Percentiles rank a stretch among this genome's conserved stretches.
These are phyloP conservation scores for Etheostoma cragini DNA, from an alignment of 2,113 vertebrate genomes.

Conservation along the genomic window DNA sequence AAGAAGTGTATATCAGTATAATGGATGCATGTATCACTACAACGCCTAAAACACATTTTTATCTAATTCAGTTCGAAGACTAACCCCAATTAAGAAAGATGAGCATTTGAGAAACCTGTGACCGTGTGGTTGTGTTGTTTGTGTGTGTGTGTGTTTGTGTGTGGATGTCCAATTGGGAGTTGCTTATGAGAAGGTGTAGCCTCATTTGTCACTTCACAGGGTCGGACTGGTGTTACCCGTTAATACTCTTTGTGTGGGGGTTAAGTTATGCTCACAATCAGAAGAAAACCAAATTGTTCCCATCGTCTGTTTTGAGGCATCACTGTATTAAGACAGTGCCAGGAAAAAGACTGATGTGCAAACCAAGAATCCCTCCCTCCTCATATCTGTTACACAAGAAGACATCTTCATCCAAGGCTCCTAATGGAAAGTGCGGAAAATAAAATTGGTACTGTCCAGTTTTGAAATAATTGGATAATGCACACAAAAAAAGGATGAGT, in stretches of 20 bases:
- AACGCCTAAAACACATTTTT: constrained; percentile 84
- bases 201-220: constrained; percentile 37
- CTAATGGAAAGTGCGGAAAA: constrained; percentile 14
- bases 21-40: constrained; percentile 94
- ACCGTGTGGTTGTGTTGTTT: constrained; percentile 47
- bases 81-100: constrained; percentile 50
- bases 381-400: constrained; percentile 37
- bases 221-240: constrained; percentile 27
- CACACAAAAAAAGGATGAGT: constrained; percentile 6
- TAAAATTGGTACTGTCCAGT: neutral
- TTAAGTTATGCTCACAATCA: constrained; percentile 39
- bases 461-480: constrained; percentile 10
- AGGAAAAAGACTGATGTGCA: constrained; percentile 36
- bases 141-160: neutral
- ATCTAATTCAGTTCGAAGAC: constrained; percentile 80
- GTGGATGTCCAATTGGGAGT: constrained; percentile 24
- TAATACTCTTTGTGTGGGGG: neutral
- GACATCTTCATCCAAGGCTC: constrained; percentile 24
- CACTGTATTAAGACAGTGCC: constrained; percentile 18
- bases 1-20: constrained; percentile 83
- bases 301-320: constrained; percentile 28
- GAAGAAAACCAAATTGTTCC: constrained; percentile 53
- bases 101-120: constrained; percentile 31
- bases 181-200: constrained; percentile 42
- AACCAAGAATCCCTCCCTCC: constrained; percentile 52